Conservation (phyloP, 2,113 vertebrate genomes). For the Bufo bufo region DNA sequence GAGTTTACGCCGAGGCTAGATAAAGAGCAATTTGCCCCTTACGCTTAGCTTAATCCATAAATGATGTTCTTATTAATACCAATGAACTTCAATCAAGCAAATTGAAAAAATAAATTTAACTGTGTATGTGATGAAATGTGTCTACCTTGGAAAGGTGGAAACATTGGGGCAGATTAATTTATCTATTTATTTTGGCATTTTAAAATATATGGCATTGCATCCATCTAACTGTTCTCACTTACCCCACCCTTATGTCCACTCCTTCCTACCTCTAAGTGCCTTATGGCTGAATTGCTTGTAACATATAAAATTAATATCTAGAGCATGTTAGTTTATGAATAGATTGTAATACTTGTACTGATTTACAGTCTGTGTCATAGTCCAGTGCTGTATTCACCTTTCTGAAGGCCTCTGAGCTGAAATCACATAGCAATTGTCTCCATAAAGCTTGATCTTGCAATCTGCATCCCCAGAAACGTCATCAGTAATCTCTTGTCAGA, state of each 20-base stretch:
- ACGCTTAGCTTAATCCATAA: not conserved
- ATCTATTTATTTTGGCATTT: not conserved
- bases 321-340: not conserved
- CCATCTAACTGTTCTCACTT: too few species aligned
- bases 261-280: too few species aligned
- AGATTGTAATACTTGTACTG: not conserved
- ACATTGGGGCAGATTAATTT: not conserved
- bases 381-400: too few species aligned
- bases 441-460: too few species aligned
- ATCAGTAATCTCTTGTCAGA: too few species aligned
- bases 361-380: not conserved
- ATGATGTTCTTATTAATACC: not conserved
- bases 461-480: too few species aligned
- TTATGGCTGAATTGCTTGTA: too few species aligned
- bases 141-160: not conserved
- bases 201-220: too few species aligned
- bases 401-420: too few species aligned
- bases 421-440: too few species aligned
- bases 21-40: not conserved
- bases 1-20: constrained; percentile 60
- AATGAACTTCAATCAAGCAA: not conserved
- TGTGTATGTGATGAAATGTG: not conserved
- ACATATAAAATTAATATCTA: too few species aligned
- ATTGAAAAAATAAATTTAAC: not conserved
- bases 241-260: too few species aligned